A percentile compares a stretch with the other conserved stretches of the same genome.
phyloP scores from a whole-genome alignment of 2,797 vertebrate genomes.

The Oreochromis mossambicus region DNA sequence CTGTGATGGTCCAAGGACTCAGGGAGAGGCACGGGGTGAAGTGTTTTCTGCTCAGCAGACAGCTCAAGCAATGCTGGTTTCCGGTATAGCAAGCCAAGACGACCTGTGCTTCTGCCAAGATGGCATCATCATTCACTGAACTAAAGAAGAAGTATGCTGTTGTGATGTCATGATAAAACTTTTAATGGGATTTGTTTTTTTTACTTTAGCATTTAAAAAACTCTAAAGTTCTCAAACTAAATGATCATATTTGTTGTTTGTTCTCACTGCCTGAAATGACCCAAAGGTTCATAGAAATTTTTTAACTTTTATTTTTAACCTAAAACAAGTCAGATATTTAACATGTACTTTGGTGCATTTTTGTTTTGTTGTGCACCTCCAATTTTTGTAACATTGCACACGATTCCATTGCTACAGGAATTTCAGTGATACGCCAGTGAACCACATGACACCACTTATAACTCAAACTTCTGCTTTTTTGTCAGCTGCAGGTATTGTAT shows the following conservation, averaged over 20 bases:
- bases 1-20: slow-evolving; percentile 36
- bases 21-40: slow-evolving; percentile 19
- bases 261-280: neutral
- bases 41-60: slow-evolving; percentile 33
- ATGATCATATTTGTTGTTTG: neutral
- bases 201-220: neutral
- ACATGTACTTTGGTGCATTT: neutral
- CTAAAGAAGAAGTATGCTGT: neutral
- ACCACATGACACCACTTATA: neutral
- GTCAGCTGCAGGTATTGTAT: neutral
- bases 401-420: accelerated
- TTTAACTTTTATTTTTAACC: neutral
- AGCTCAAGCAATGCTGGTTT: slow-evolving; percentile 17
- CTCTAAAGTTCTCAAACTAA: neutral
- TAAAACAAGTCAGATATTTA: neutral
- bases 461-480: neutral
- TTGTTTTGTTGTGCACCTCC: neutral
- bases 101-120: slow-evolving; percentile 16
- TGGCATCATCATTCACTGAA: slow-evolving; percentile 21
- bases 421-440: accelerated
- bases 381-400: neutral
- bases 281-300: accelerated
- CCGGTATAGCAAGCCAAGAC: slow-evolving; percentile 25
- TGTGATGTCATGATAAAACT: slow-evolving; percentile 31
- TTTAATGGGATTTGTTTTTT: slow-evolving; percentile 17